Base-by-base conservation (phyloP, 1,140 invertebrate genomes). In the Propsilocerus akamusi region DNA sequence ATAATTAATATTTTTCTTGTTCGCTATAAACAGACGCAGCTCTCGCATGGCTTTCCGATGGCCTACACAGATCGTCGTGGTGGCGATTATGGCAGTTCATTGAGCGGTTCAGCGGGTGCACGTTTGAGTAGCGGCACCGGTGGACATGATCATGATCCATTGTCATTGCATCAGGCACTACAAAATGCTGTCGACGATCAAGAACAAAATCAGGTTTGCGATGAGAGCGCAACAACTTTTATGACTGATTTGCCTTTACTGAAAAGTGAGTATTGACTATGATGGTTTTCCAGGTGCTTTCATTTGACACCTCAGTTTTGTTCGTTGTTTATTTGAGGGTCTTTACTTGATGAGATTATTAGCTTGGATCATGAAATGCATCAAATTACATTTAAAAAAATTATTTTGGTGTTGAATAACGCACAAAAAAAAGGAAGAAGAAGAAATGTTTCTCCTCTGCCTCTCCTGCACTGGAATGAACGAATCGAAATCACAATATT, bases 211-310 rank as follows among this genome's bases (percentile, higher is more conserved):
- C 76, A 82, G 54, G 83, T 81, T 53, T 78, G 88, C 60, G 86
- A 88, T 62, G 85, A 90, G 58, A 81, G 79, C 55, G 79, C 79
- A 51, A 41, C 34, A 41, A 80, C 80, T 17, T 89, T 88, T 65
- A 89, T 89, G 73, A 85, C 83, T 54, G 85, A 90, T 60, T 70
- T 90, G 63, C 85, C 86, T 53, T 72, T 90, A 54, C 72, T 90
- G 56, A 90, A 88, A 81, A 86, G 86, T 90, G 70, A 85, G 83
- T 82, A n/a, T 49, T 14, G 25, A 49, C 25, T 48, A 23, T 48
- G 26, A 48, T 14, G n/a, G 47, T 25, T 48, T n/a, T 22, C 22
- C 11, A 12, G 5, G n/a, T 30, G 22, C 22, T 30, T 49, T 26
- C 26, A 49, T 49, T 26, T 26, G 28, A 23, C 22, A 28, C 28